A percentile compares a stretch with the other conserved stretches of the same genome.
These are phyloP conservation scores for Epiblema foenella DNA, from an alignment of 2,888 invertebrate genomes.

Conservation along the genomic window DNA sequence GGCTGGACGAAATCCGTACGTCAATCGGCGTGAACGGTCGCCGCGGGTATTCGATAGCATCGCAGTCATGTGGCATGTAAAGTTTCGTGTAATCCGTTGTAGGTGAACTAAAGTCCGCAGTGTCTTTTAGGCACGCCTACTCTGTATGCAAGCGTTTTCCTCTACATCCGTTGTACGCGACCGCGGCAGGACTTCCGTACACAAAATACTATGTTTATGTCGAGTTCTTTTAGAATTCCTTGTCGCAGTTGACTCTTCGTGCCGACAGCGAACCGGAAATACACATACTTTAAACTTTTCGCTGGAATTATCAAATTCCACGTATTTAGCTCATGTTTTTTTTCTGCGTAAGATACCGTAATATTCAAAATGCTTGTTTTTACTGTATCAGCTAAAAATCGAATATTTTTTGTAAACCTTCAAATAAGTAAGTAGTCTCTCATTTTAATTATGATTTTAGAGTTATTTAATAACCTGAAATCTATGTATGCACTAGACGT, in stretches of 20 bases:
- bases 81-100: constrained; percentile 81
- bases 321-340: constrained; percentile 14
- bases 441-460: too few relatives aligned
- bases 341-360: background rate
- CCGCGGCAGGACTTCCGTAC: constrained; percentile 82
- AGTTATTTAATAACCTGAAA: background rate
- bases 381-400: too few relatives aligned
- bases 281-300: constrained; percentile 66
- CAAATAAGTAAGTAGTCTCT: too few relatives aligned
- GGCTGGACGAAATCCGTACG: constrained; percentile 8
- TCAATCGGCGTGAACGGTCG: constrained; percentile 1
- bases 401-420: too few relatives aligned
- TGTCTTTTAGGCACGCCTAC: constrained; percentile 84
- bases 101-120: constrained; percentile 81
- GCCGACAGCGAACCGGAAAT: constrained; percentile 73
- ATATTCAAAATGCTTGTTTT: too few relatives aligned
- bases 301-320: constrained; percentile 48
- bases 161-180: constrained; percentile 82
- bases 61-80: constrained; percentile 78
- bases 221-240: constrained; percentile 81
- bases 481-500: background rate
- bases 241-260: constrained; percentile 78
- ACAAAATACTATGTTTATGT: constrained; percentile 82
- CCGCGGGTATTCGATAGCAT: constrained; percentile 51
- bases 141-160: constrained; percentile 84